Evolutionary conservation across 2,888 invertebrate species (phyloP), one percentile per base, ranked within the genome.

Genomic region (Mactromeris polynyma): DNA sequence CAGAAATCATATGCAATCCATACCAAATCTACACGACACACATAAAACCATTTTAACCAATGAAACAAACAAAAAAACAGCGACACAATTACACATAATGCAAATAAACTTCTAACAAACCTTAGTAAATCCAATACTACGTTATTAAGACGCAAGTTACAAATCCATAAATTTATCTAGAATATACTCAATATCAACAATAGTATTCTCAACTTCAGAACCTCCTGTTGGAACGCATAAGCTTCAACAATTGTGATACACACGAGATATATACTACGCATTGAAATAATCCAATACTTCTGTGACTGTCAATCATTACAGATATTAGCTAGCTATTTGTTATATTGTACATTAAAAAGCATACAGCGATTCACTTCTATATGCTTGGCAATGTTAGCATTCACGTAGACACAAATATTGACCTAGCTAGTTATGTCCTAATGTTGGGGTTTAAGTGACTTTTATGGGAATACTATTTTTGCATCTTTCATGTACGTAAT

Each of bases 211-310:
- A 26, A 26, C 26, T 64, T 64, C 58, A 26, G 58, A 64, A 64
- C 26, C 58, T 64, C n/a, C 58, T 64, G 58, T 64, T n/a, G 26
- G 26, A 26, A 64, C 26, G 58, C 11, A 51, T 51, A 19, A 51
- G 51, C 51, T 64, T 9, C 26, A 26, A n/a, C 58, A 64, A 64
- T 26, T 33, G 73, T 33, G 4, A n/a, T 14, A 73, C 17, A 33
- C 73, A 73, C 26, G 73, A 73, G 73, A 73, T 33, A 73, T 73
- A 33, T 73, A 73, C 36, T 36, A 33, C 1, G 36, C 26, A 33
- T 73, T 73, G 73, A 73, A 73, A 73, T 73, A 73, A 73, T 33
- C 73, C 73, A 73, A 73, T 73, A 73, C 17, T 36, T 33, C 73
- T 73, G 73, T 33, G 73, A 33, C 73, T 73, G 73, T 73, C 73